Base-by-base conservation (phyloP, 2,797 vertebrate genomes). In the Acrocephalus scirpaceus region DNA sequence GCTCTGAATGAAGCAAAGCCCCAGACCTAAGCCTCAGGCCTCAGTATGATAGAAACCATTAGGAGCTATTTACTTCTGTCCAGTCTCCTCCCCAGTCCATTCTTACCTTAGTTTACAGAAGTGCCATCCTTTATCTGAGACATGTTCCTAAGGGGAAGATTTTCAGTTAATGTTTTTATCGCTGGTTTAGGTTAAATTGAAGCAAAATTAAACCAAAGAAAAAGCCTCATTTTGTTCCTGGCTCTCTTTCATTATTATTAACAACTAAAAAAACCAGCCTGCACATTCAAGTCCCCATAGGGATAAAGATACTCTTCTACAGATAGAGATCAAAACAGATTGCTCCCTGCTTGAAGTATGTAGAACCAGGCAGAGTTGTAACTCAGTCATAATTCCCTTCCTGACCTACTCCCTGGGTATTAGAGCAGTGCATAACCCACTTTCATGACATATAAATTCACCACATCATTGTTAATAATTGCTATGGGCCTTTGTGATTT, bases 401-500 rank as follows among this genome's bases (percentile, higher is more conserved):
- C 56, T 84, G 77, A 86, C 71, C 77, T 86, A 62, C n/a, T 95
- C 93, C 79, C 85, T 73, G 72, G 69, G 27, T 82, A 83, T 80
- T 88, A 72, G 36, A 76, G 62, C 34, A 69, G 40, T 8, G 6
- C 44, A 72, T 73, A 92, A 74, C 80, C 58, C 84, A 78, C 62
- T 93, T 96, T 87, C 44, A 76, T 77, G 56, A 29, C 56, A 29
- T 56, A 88, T n/a, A 87, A 94, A 93, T 92, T 94, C 77, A 90
- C 62, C 65, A 78, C 60, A 84, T 92, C 73, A 70, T 51, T 36
- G n/a, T 58, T 92, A 92, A 79, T 93, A 94, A 96, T 95, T 95
- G 83, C 80, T 86, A 34, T 91, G 88, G 88, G 80, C 73, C 70
- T 94, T 92, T 93, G 94, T 93, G 86, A 81, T 79, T 94, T 94